A percentile compares a stretch with the other conserved stretches of the same genome.
Evolutionary conservation across 2,797 vertebrate species (phyloP).

Genomic region (Rhinichthys osculus): DNA sequence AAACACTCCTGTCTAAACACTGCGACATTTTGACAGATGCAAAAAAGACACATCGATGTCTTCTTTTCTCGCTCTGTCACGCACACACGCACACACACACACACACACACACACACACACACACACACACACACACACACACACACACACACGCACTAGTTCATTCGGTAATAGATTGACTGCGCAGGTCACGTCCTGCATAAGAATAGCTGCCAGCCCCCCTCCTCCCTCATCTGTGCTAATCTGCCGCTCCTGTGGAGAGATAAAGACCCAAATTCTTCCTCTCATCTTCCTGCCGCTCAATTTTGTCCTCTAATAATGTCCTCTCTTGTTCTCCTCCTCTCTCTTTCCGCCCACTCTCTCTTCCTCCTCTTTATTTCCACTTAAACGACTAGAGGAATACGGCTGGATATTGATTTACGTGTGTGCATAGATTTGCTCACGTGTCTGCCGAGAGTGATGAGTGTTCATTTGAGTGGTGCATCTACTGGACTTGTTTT

Average conservation of each 20-base stretch:
- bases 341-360: slow-evolving; percentile 19
- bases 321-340: slow-evolving; percentile 69
- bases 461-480: slow-evolving; percentile 16
- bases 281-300: slow-evolving; percentile 45
- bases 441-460: neutral
- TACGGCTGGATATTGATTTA: slow-evolving; percentile 24
- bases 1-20: neutral
- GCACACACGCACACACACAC: neutral
- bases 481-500: slow-evolving; percentile 22
- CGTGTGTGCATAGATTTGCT: slow-evolving; percentile 24
- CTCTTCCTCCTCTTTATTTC: slow-evolving; percentile 32
- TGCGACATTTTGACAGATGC: slow-evolving; percentile 24
- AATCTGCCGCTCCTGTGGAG: slow-evolving; percentile 46
- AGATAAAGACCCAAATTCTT: slow-evolving; percentile 56
- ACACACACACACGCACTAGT: slow-evolving; percentile 57
- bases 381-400: slow-evolving; percentile 33
- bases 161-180: slow-evolving; percentile 46
- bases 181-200: slow-evolving; percentile 45
- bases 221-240: slow-evolving; percentile 34
- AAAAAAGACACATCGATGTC: slow-evolving; percentile 28
- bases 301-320: slow-evolving; percentile 53
- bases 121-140: no score
- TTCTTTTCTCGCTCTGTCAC: slow-evolving; percentile 12
- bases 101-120: slow-evolving; percentile 56
- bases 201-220: slow-evolving; percentile 45